Evolutionary conservation across 2,888 invertebrate genomes (phyloP).

Genomic region (Eupithecia vulgata): DNA sequence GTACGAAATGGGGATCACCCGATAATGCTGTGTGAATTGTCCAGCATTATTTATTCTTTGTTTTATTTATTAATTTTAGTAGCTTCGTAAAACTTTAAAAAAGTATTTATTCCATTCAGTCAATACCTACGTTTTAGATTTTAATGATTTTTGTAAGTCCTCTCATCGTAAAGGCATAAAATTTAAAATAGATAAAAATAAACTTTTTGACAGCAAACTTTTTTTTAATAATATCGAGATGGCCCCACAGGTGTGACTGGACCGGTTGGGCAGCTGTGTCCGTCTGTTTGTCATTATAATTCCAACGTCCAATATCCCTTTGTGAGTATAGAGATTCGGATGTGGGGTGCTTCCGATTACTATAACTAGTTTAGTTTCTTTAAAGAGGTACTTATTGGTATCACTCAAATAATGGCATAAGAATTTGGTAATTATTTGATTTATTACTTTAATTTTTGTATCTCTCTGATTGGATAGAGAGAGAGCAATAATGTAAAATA

Average conservation of each 20-base stretch:
- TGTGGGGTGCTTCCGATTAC: slow-evolving; percentile 15
- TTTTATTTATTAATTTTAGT: too few relatives aligned
- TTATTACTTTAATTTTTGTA: not conserved
- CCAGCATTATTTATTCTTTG: too few relatives aligned
- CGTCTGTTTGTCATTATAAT: slow-evolving; percentile 35
- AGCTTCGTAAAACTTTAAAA: too few relatives aligned
- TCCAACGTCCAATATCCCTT: slow-evolving; percentile 12
- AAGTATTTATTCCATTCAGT: too few relatives aligned
- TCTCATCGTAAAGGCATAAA: too few relatives aligned
- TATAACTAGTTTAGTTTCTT: slow-evolving; percentile 5
- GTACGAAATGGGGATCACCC: too few relatives aligned
- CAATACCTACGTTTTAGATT: too few relatives aligned
- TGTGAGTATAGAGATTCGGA: slow-evolving; percentile 29
- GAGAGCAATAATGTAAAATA: not conserved
- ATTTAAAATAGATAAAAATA: too few relatives aligned
- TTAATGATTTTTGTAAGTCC: too few relatives aligned
- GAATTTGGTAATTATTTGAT: not conserved
- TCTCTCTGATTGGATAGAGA: not conserved
- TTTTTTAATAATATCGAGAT: not conserved
- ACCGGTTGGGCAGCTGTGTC: slow-evolving; percentile 75
- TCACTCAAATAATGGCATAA: not conserved
- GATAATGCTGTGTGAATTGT: too few relatives aligned
- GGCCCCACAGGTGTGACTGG: slow-evolving; percentile 35
- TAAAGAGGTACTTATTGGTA: not conserved
- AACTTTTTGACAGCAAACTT: not conserved